Conservation (phyloP, 2,888 invertebrate species). For the Metallyticus violacea region DNA sequence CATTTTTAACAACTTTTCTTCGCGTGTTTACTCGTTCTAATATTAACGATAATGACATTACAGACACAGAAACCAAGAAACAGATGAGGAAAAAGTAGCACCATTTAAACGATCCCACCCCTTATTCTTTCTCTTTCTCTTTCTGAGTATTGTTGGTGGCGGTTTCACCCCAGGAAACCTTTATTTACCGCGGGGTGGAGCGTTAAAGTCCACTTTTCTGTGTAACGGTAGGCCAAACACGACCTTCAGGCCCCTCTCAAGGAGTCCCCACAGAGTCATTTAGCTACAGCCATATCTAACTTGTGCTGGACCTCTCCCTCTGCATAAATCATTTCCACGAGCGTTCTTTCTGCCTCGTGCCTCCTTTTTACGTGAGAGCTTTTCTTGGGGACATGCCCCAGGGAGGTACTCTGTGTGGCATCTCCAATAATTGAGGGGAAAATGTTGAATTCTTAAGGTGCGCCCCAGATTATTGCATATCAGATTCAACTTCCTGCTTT, state of each 20-base stretch:
- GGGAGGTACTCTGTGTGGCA: not conserved
- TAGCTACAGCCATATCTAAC: not conserved
- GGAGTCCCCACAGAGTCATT: not conserved
- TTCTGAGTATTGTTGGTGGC: not conserved
- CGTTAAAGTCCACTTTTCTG: not conserved
- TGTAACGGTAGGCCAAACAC: not conserved
- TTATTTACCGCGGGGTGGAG: not conserved
- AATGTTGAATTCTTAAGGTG: not conserved
- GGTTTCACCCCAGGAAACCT: not conserved
- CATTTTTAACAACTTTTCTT: not conserved
- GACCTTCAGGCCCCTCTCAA: not conserved
- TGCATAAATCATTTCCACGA: not conserved
- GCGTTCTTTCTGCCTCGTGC: not conserved
- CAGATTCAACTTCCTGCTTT: not conserved
- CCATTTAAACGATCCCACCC: not conserved
- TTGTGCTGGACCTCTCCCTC: not conserved
- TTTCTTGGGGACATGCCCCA: not conserved
- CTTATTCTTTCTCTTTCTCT: not conserved
- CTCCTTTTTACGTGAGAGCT: not conserved
- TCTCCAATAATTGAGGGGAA: not conserved
- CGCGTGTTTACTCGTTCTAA: not conserved
- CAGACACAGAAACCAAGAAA: not conserved
- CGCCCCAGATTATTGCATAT: not conserved
- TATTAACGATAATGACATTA: not conserved
- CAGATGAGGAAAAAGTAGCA: not conserved